phyloP scores from a whole-genome alignment of 1,140 invertebrate species.

The Anagrus nilaparvatae region DNA sequence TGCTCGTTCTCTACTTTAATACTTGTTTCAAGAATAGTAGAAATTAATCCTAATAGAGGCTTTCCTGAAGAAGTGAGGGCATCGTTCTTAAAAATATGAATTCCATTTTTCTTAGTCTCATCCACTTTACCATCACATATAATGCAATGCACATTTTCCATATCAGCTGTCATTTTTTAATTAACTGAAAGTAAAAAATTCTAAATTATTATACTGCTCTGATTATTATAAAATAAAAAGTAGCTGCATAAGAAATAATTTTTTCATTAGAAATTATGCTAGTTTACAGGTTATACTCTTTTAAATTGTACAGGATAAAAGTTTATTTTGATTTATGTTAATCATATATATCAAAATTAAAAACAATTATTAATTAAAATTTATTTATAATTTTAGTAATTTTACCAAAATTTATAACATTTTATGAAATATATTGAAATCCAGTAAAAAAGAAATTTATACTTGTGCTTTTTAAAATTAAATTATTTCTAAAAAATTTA shows the following conservation, averaged over 20 bases:
- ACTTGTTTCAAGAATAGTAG: slow-evolving; percentile 40
- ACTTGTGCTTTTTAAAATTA: neutral
- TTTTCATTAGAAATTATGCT: neutral
- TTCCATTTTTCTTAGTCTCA: slow-evolving; percentile 43
- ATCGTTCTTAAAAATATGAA: slow-evolving; percentile 41
- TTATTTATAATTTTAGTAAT: no score
- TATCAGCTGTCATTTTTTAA: slow-evolving; percentile 29
- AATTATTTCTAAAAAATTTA: neutral
- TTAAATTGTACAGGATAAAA: no score
- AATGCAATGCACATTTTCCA: slow-evolving; percentile 39
- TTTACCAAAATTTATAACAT: no score
- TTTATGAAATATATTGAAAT: neutral
- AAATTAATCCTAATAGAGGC: slow-evolving; percentile 40
- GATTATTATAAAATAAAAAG: slow-evolving; percentile 1
- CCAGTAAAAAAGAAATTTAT: neutral
- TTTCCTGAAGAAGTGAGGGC: slow-evolving; percentile 34
- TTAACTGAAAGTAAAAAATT: neutral
- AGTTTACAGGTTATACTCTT: neutral
- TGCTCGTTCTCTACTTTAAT: slow-evolving; percentile 42
- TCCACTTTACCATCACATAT: slow-evolving; percentile 46
- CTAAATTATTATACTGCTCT: no score
- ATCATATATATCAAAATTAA: no score
- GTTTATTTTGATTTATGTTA: no score
- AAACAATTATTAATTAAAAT: no score
- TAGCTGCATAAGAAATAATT: neutral